phyloP scores from a whole-genome alignment of 2,113 vertebrate genomes.

The Marcusenius ussheri region DNA sequence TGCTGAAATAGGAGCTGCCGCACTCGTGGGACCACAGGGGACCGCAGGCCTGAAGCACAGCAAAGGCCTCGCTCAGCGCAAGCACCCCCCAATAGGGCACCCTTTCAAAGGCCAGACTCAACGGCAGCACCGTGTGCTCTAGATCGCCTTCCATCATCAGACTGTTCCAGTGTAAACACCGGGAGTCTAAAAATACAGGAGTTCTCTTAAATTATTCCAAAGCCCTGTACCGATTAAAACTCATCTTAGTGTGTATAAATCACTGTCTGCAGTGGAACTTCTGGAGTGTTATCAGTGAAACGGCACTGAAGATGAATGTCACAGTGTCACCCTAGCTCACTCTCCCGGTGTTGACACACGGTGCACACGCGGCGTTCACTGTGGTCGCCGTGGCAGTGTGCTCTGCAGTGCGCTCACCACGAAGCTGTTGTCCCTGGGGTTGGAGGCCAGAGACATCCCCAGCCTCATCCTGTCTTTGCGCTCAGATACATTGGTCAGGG shows the following conservation, averaged over 20 bases:
- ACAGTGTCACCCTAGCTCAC: not conserved
- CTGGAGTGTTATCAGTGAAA: not conserved
- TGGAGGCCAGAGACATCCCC: slow-evolving; percentile 83
- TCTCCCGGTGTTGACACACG: not conserved
- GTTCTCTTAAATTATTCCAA: slow-evolving; percentile 2
- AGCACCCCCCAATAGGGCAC: no score
- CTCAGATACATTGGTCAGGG: slow-evolving; percentile 92
- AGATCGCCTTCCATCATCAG: no score
- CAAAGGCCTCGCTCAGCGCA: not conserved
- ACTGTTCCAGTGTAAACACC: not conserved
- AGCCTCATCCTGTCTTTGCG: slow-evolving; percentile 96
- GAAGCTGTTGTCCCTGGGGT: slow-evolving; percentile 91
- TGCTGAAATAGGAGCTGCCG: slow-evolving; percentile 90
- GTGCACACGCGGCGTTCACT: not conserved
- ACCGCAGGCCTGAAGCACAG: slow-evolving; percentile 75
- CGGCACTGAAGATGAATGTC: not conserved
- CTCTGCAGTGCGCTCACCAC: slow-evolving; percentile 69
- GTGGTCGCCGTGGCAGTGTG: not conserved
- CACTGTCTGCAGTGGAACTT: not conserved
- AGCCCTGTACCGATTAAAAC: not conserved
- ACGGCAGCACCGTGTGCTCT: not conserved
- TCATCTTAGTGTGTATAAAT: not conserved
- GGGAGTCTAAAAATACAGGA: not conserved
- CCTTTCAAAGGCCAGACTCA: not conserved
- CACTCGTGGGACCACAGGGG: slow-evolving; percentile 96